phyloP scores from a whole-genome alignment of 2,888 invertebrate genomes.

The Alviniconcha strummeri region DNA sequence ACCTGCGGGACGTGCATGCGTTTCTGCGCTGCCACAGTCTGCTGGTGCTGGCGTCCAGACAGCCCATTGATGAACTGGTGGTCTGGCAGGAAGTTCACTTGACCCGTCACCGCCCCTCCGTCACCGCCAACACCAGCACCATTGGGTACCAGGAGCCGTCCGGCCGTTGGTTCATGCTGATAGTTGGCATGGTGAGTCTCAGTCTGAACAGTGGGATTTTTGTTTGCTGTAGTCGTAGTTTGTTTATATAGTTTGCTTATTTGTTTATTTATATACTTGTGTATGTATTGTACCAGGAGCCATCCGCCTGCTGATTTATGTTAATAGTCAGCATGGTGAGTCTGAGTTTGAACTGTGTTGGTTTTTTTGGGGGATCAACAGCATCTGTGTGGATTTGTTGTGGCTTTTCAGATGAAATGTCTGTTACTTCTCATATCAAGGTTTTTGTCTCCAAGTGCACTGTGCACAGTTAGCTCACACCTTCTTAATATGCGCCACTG shows the following conservation, averaged over 20 bases:
- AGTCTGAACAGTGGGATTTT: not conserved
- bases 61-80: conserved; percentile 65
- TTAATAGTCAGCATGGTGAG: too few species aligned
- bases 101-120: conserved; percentile 38
- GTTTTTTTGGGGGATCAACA: too few species aligned
- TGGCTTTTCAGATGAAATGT: too few species aligned
- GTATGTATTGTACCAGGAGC: too few species aligned
- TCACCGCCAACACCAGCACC: conserved; percentile 9
- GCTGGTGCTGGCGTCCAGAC: conserved; percentile 75
- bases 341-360: too few species aligned
- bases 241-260: not conserved
- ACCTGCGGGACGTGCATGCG: conserved; percentile 84
- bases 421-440: too few species aligned
- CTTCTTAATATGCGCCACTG: too few species aligned
- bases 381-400: too few species aligned
- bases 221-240: not conserved
- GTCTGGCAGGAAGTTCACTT: conserved; percentile 72
- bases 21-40: conserved; percentile 86
- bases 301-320: too few species aligned
- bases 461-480: too few species aligned
- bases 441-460: too few species aligned
- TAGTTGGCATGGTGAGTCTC: conserved; percentile 69
- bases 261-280: too few species aligned
- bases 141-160: conserved; percentile 63
- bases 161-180: conserved; percentile 68